Evolutionary conservation across 2,113 vertebrate genomes (phyloP).

Genomic region (Smithornis capensis): DNA sequence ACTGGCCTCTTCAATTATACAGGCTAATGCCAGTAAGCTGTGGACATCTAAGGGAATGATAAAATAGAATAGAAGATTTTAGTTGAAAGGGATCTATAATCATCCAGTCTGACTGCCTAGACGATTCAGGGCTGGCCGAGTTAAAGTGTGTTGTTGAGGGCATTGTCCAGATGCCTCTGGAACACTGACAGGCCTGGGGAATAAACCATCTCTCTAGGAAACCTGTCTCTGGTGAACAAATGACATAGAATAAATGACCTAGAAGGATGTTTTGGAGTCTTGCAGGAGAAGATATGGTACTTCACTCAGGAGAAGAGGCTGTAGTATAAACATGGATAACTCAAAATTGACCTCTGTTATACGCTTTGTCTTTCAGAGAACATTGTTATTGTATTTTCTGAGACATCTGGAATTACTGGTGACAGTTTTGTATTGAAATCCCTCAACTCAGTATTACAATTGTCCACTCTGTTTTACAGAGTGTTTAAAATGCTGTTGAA

Average conservation of each 20-base stretch:
- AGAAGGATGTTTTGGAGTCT: not conserved
- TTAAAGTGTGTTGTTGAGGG: not conserved
- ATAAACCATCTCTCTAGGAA: not conserved
- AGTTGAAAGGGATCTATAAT: not conserved
- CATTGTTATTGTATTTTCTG: not conserved
- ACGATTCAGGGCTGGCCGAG: not conserved
- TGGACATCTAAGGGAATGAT: not conserved
- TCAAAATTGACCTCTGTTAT: not conserved
- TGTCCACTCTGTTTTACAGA: not conserved
- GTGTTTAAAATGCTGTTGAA: not conserved
- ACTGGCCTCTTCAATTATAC: not conserved
- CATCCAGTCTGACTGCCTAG: not conserved
- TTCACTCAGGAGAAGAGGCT: not conserved
- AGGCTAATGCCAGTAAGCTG: not conserved
- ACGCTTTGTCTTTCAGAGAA: not conserved
- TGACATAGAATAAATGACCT: not conserved
- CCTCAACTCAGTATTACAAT: accelerated
- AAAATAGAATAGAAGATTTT: not conserved
- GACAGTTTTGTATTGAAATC: not conserved
- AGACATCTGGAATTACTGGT: not conserved
- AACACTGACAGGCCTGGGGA: not conserved
- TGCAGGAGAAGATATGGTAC: not conserved
- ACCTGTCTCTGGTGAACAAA: not conserved
- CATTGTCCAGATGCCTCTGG: not conserved
- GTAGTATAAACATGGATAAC: not conserved